Evolutionary conservation across 1,140 invertebrate genomes (phyloP), one percentile per base, ranked within the genome.

Genomic region (Zaprionus vittiger): DNA sequence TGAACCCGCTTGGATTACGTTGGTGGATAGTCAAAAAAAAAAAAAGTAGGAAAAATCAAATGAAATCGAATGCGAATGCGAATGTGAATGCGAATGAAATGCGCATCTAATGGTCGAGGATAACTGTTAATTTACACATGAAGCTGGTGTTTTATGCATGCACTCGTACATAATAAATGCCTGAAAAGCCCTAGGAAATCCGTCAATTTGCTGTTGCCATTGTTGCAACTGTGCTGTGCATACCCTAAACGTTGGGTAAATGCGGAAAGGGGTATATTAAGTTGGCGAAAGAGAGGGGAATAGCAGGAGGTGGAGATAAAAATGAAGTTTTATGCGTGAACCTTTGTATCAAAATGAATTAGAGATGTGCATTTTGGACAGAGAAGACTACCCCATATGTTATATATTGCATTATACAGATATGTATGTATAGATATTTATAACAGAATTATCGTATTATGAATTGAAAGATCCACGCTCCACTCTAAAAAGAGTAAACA

Each of bases 201-300:
- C 57, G 72, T 73, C 59, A 24, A 73, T 62, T 69, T 73, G 56
- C 37, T 62, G 67, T 68, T 26, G 47, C 49, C 28, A 15, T 59
- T 59, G 37, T n/a, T 49, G 47, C 47, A 22, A 9, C 22, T 49
- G 20, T 1, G 20, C 5, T 52, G 20, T 20, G 31, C 4, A 52
- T 52, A 52, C 47, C 47, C 47, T 52, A 1, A 12, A 22, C 1
- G 11, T 24, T 3, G 7, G 7, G 1, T n/a, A 9, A 47, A 20
- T 2, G n/a, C n/a, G 0, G 6, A 47, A 17, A 47, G 2, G 41
- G n/a, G n/a, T 9, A 4, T 47, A 47, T 47, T 17, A n/a, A n/a
- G 14, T 2, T 15, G 15, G 0, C 9, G 2, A 41, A 41, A 6
- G 15, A 15, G 4, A 9, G n/a, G 6, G 41, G 6, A 9, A 17